Evolutionary conservation across 2,797 vertebrate genomes (phyloP).

Genomic region (Euphonia xanthogaster): DNA sequence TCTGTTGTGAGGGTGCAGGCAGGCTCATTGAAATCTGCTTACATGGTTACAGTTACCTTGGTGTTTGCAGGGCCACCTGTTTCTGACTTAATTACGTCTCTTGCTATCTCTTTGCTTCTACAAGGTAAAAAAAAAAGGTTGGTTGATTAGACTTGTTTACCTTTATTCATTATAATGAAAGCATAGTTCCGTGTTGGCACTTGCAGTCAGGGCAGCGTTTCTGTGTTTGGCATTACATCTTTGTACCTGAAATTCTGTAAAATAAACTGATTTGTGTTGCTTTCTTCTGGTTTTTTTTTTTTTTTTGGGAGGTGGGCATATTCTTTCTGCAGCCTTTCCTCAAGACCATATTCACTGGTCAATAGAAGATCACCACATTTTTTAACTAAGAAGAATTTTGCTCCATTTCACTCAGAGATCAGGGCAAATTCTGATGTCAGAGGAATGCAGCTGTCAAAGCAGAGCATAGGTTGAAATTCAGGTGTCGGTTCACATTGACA

Average conservation of each 20-base stretch:
- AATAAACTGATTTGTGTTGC: background rate
- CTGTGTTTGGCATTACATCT: background rate
- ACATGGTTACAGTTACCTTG: background rate
- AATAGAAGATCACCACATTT: background rate
- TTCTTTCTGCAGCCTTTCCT: background rate
- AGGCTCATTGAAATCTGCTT: background rate
- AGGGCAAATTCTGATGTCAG: background rate
- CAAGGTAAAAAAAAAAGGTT: background rate
- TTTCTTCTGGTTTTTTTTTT: background rate
- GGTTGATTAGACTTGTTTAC: background rate
- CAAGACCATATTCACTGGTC: background rate
- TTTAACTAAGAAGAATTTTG: background rate
- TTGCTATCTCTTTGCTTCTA: background rate
- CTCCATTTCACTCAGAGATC: background rate
- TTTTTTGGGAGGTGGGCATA: background rate
- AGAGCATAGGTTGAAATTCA: background rate
- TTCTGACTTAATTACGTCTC: background rate
- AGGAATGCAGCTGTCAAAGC: slow-evolving; percentile 18
- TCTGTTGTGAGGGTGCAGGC: background rate
- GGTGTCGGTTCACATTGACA: background rate
- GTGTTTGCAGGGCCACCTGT: background rate
- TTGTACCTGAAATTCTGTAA: background rate
- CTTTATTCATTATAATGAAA: background rate
- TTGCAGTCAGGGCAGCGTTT: background rate
- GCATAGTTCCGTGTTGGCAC: background rate